phyloP scores from a whole-genome alignment of 2,113 vertebrate genomes.

The Pithys albifrons region DNA sequence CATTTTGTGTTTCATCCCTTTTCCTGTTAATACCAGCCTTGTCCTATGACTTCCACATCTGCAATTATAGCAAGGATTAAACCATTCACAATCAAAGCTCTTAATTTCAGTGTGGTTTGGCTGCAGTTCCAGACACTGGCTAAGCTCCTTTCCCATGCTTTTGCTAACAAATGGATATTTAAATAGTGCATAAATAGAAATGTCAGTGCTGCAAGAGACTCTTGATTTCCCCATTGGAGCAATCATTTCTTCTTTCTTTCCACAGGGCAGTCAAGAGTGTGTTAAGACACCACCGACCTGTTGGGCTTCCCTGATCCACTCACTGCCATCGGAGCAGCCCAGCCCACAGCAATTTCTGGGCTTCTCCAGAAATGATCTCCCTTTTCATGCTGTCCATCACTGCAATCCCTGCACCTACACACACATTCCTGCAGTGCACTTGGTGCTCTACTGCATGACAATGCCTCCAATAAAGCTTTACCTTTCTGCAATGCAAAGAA shows the following conservation, averaged over 20 bases:
- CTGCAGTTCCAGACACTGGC: neutral
- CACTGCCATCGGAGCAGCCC: fast-evolving
- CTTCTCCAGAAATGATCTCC: neutral
- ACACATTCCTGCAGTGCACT: neutral
- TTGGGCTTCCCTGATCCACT: neutral
- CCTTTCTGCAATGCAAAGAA: slow-evolving; percentile 39
- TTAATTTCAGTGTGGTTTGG: neutral
- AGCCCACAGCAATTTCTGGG: fast-evolving
- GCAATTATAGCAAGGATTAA: neutral
- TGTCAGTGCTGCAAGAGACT: neutral
- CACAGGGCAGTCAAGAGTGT: slow-evolving; percentile 48
- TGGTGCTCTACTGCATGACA: neutral
- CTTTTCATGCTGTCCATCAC: neutral
- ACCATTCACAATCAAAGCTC: neutral
- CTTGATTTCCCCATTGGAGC: neutral
- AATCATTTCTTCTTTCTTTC: neutral
- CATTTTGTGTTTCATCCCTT: neutral
- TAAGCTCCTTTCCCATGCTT: neutral
- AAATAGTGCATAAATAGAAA: neutral
- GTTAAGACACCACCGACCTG: fast-evolving
- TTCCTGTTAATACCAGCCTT: neutral
- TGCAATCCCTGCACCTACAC: neutral
- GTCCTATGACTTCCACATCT: neutral
- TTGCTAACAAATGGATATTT: neutral
- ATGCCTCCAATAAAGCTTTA: slow-evolving; percentile 24